These are phyloP conservation scores for Lagopus muta DNA, from an alignment of 2,113 vertebrate species.

Conservation along the genomic window DNA sequence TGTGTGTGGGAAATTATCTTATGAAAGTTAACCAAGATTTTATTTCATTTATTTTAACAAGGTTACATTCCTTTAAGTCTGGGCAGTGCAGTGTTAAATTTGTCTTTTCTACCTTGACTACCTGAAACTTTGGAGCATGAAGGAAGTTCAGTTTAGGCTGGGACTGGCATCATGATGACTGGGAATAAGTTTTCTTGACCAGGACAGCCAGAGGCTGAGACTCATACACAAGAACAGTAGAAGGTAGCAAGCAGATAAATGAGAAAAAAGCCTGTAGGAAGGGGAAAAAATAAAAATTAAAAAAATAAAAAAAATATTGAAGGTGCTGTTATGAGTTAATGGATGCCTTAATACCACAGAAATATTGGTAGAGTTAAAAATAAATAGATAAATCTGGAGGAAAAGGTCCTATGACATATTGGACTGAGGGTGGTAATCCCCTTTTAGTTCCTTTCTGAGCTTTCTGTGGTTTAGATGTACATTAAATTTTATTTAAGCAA, in stretches of 20 bases:
- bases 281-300: not conserved
- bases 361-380: not conserved
- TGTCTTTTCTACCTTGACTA: not conserved
- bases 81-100: not conserved
- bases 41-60: not conserved
- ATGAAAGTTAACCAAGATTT: not conserved
- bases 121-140: not conserved
- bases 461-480: not conserved
- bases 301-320: not conserved
- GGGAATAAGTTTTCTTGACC: not conserved
- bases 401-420: not conserved
- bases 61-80: not conserved
- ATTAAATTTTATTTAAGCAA: too few relatives aligned
- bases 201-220: not conserved
- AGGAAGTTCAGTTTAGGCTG: not conserved
- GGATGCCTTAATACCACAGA: not conserved
- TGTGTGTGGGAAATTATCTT: not conserved
- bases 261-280: not conserved
- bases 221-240: not conserved
- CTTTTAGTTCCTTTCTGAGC: not conserved
- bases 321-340: fast-evolving
- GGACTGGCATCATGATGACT: fast-evolving
- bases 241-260: not conserved
- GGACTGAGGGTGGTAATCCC: not conserved
- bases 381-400: not conserved